phyloP scores from a whole-genome alignment of 2,797 vertebrate species.

The Sphenopsis melanotis region DNA sequence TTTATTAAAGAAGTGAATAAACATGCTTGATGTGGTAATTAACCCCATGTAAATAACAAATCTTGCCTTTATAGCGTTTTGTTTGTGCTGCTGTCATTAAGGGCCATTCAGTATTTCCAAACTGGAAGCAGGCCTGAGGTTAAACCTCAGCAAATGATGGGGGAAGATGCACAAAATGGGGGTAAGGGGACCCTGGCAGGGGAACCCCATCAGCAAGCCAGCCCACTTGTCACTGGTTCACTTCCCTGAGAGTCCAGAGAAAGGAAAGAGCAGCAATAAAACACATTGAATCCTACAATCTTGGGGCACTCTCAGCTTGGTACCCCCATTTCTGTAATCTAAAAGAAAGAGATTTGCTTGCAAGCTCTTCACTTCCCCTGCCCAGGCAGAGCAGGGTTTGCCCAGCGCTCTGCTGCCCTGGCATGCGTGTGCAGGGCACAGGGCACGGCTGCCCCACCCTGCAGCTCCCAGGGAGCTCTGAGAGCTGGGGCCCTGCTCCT shows the following conservation, averaged over 20 bases:
- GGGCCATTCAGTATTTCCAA: slow-evolving; percentile 4
- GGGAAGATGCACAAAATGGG: background rate
- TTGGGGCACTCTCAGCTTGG: background rate
- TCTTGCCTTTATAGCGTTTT: slow-evolving; percentile 21
- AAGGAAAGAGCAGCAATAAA: background rate
- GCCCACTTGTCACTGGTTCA: background rate
- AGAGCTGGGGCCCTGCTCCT: background rate
- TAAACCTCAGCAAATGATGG: background rate
- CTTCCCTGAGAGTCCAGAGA: background rate
- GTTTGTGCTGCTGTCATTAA: slow-evolving; percentile 25
- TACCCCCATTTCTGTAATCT: background rate
- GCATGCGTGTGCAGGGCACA: fast-evolving
- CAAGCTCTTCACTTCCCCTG: background rate
- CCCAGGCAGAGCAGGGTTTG: background rate
- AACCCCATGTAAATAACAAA: slow-evolving; percentile 33
- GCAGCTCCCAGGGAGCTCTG: fast-evolving
- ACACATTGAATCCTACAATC: fast-evolving
- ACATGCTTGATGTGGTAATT: slow-evolving; percentile 55
- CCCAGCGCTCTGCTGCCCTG: background rate
- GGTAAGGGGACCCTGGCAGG: background rate
- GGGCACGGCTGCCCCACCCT: fast-evolving
- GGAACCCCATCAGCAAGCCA: background rate
- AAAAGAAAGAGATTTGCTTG: background rate
- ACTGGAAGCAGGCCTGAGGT: background rate
- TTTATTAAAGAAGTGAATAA: slow-evolving; percentile 58